phyloP scores from a whole-genome alignment of 2,888 invertebrate species.

The Punctoribates punctum region DNA sequence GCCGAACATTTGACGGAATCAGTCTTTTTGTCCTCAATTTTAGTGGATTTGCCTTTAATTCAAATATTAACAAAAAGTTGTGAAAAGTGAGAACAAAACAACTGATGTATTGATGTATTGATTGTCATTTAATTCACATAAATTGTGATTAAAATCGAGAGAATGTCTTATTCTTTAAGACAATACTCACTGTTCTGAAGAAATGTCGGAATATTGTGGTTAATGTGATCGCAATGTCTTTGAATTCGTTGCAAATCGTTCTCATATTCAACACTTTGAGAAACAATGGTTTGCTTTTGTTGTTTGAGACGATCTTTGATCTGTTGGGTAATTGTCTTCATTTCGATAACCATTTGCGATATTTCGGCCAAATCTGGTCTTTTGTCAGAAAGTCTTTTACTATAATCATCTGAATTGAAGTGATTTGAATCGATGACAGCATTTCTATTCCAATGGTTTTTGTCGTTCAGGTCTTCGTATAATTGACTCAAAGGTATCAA shows the following conservation, averaged over 20 bases:
- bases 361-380: conserved; percentile 30
- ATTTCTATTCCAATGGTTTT: conserved; percentile 35
- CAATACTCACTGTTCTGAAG: conserved; percentile 14
- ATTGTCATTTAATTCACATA: background rate
- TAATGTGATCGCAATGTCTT: conserved; percentile 37
- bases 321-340: conserved; percentile 36
- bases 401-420: conserved; percentile 23
- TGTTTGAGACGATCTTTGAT: conserved; percentile 8
- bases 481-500: conserved; percentile 41
- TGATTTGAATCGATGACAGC: background rate
- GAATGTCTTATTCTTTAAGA: background rate
- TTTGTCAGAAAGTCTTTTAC: background rate
- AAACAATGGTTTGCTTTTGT: conserved; percentile 29
- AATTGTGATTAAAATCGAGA: background rate
- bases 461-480: background rate
- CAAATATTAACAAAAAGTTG: background rate
- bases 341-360: conserved; percentile 37
- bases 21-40: background rate
- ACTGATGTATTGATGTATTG: background rate
- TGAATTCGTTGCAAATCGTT: conserved; percentile 3
- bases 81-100: too few species aligned
- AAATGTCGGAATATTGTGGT: conserved; percentile 38
- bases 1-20: background rate
- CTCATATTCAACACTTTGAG: conserved; percentile 17
- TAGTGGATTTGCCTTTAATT: background rate